Evolutionary conservation across 2,113 vertebrate genomes (phyloP), one percentile per base, ranked within the genome.

Genomic region (Ancistrus triradiatus): DNA sequence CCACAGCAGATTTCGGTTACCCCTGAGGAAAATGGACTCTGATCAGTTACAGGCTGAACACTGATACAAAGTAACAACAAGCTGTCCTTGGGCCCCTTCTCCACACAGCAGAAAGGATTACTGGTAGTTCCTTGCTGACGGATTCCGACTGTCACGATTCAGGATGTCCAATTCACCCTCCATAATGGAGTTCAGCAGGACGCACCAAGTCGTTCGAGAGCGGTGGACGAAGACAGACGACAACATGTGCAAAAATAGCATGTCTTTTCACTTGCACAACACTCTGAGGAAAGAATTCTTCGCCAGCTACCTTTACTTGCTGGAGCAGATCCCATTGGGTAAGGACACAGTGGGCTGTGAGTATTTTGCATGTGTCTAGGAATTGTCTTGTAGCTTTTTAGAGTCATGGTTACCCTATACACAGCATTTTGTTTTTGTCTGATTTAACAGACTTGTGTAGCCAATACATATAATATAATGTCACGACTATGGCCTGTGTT

Each of bases 231-330:
- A 87, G 73, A 95, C 93, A 0, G 93, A 97, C 0, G 85, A 89
- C 62, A 85, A 90, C 6, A 88, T 98, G 77, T 94, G 95, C 64
- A 86, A 91, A 51, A 91, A 98, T 75, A 97, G 95, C 74, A 94
- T 94, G 95, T 95, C 93, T 68, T 94, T 97, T 48, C 74, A 93
- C 63, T 83, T 98, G 69, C 92, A 95, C 74, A 93, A 81, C 68
- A 84, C 91, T 0, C 88, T 98, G 64, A 82, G 86, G 63, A 89
- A 84, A 11, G 93, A 98, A 68, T 98, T 98, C 85, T 99, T 99
- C 60, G 93, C 90, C 84, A 94, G 95, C 78, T 97, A 95, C 76
- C 90, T 97, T 51, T 95, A 93, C 77, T 85, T 97, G 73, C 77
- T 98, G 81, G 93, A 98, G 78, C 88, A 89, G 73, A 88, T 84